These are phyloP conservation scores for Synanthedon myopaeformis DNA, from an alignment of 2,888 invertebrate species.

Conservation along the genomic window DNA sequence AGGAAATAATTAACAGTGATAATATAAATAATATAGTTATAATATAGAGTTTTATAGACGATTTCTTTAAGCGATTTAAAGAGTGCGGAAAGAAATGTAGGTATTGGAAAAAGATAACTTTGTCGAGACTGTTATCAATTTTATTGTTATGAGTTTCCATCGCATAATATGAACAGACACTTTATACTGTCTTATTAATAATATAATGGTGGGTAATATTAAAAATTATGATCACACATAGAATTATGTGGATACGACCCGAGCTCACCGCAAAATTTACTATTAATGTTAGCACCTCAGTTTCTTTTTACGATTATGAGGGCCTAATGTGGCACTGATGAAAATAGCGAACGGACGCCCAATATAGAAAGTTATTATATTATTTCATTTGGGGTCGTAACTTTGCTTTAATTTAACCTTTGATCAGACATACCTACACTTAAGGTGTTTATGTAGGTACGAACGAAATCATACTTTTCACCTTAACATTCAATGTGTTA, in stretches of 20 bases:
- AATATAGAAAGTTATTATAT: constrained; percentile 13
- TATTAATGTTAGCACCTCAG: constrained; percentile 18
- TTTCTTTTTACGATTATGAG: constrained; percentile 26
- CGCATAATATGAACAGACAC: no score
- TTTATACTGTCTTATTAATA: constrained; percentile 8
- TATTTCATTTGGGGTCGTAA: not conserved
- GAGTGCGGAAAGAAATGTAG: no score
- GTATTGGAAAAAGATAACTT: no score
- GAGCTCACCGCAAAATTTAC: constrained; percentile 21
- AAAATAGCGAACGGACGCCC: constrained; percentile 11
- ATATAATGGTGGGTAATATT: constrained; percentile 22
- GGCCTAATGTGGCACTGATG: constrained; percentile 16
- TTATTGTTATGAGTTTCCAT: no score
- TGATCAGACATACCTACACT: not conserved
- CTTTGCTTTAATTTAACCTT: not conserved
- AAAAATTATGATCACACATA: constrained; percentile 28
- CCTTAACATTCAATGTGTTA: no score
- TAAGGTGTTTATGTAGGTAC: no score
- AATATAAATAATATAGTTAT: no score
- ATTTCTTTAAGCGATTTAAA: no score
- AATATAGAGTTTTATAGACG: no score
- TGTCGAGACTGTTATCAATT: no score
- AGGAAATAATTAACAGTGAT: no score
- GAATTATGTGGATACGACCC: constrained; percentile 15
- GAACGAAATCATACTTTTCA: no score